Evolutionary conservation across 2,888 invertebrate species (phyloP).

Genomic region (Diogma glabrata): DNA sequence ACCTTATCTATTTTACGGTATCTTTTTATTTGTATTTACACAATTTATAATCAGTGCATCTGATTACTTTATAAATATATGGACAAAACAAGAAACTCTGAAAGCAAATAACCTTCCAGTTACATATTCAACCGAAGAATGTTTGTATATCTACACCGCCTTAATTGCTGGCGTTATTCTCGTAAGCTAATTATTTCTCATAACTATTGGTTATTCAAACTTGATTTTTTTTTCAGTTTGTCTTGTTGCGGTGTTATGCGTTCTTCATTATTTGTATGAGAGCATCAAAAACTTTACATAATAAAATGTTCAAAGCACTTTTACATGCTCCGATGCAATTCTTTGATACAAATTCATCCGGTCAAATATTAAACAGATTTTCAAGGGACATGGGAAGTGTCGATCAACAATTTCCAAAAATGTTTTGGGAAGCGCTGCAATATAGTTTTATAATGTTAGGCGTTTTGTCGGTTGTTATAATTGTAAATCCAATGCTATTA

Average conservation of each 20-base stretch:
- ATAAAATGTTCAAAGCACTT: conserved; percentile 71
- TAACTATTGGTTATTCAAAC: too few species aligned
- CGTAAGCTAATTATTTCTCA: too few species aligned
- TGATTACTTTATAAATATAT: conserved; percentile 51
- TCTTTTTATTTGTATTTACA: too few species aligned
- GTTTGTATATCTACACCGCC: conserved; percentile 33
- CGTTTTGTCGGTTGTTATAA: conserved; percentile 57
- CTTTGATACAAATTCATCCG: conserved; percentile 76
- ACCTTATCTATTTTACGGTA: conserved; percentile 36
- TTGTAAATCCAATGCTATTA: conserved; percentile 56
- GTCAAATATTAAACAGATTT: conserved; percentile 61
- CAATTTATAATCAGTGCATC: conserved; percentile 45
- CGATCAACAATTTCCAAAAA: conserved; percentile 44
- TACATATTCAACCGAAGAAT: conserved; percentile 23
- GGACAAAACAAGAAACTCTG: conserved; percentile 38
- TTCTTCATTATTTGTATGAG: conserved; percentile 69
- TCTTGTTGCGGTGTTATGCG: conserved; percentile 47
- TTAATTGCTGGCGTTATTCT: conserved; percentile 8
- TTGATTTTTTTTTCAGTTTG: too few species aligned
- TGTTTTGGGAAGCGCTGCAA: conserved; percentile 43
- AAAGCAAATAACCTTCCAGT: conserved; percentile 22
- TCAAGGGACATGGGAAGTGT: conserved; percentile 60
- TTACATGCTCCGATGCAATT: conserved; percentile 68
- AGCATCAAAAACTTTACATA: conserved; percentile 65
- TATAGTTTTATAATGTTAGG: conserved; percentile 53